phyloP scores from a whole-genome alignment of 2,888 invertebrate genomes.

The Lithophane socia region DNA sequence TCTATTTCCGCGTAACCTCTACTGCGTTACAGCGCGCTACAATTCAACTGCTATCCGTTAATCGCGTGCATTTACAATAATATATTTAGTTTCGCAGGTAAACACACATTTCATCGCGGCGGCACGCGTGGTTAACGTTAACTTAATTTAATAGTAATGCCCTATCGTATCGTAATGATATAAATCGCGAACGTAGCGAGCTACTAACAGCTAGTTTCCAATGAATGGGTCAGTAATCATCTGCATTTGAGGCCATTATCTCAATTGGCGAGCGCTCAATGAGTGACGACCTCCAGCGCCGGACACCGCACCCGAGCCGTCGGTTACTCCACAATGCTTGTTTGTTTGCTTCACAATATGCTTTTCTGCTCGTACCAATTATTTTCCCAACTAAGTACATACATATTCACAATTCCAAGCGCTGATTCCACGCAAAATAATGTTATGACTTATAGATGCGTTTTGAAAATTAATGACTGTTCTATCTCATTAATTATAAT shows the following conservation, averaged over 20 bases:
- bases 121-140: slow-evolving; percentile 79
- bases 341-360: slow-evolving; percentile 85
- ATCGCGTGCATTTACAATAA: slow-evolving; percentile 68
- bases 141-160: slow-evolving; percentile 79
- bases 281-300: slow-evolving; percentile 83
- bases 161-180: slow-evolving; percentile 75
- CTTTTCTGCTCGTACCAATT: slow-evolving; percentile 76
- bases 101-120: slow-evolving; percentile 72
- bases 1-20: slow-evolving; percentile 67
- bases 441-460: slow-evolving; percentile 44
- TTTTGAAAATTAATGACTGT: slow-evolving; percentile 50
- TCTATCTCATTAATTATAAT: slow-evolving; percentile 56
- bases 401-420: slow-evolving; percentile 25
- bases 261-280: slow-evolving; percentile 89
- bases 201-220: slow-evolving; percentile 84
- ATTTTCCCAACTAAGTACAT: slow-evolving; percentile 54
- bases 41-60: slow-evolving; percentile 65
- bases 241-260: slow-evolving; percentile 89
- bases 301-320: slow-evolving; percentile 86
- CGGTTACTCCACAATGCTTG: slow-evolving; percentile 77
- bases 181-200: slow-evolving; percentile 79
- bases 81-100: slow-evolving; percentile 70
- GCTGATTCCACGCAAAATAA: slow-evolving; percentile 35
- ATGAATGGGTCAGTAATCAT: slow-evolving; percentile 89
- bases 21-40: slow-evolving; percentile 63